Evolutionary conservation across 2,888 invertebrate genomes (phyloP), one percentile per base, ranked within the genome.

Genomic region (Cheilosia soror): DNA sequence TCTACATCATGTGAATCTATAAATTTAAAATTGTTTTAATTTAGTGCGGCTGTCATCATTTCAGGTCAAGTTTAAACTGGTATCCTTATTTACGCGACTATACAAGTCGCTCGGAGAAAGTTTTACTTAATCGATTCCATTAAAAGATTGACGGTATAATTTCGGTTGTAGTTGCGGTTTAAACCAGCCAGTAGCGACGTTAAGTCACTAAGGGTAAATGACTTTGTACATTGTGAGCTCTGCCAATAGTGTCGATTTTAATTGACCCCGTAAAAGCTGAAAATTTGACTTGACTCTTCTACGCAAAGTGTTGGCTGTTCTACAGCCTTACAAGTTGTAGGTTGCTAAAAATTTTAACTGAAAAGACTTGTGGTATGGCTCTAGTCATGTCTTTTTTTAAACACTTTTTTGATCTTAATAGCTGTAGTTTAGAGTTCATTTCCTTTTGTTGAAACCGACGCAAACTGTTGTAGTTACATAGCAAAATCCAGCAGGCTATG

Each of bases 51-150:
- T 81, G 51, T 82, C 76, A 77, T 53, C 37, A 44, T 77, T 77
- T 65, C 58, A 60, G 81, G 81, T 76, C 81, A 82, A 76, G 63
- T 58, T 73, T 68, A 15, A 75, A 69, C 65, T 47, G 80, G 68
- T 62, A 80, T 49, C 49, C 40, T 60, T 53, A 15, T 53, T 63
- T 37, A 33, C 20, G 44, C n/a, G 29, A 29, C 51, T 40, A 5
- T 40, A 2, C 42, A 40, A 33, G 53, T 27, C 15, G 60, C 11
- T 33, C 15, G 53, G 81, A 71, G 81, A 82, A 82, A 82, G 81
- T 82, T 82, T 78, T 47, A 60, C 51, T 65, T 58, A 65, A 82
- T 69, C 63, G 81, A 77, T 77, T 77, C 60, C 71, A 77, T 82
- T 82, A 71, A 47, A 47, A 42, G 76, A 76, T 76, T 75, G 69